These are phyloP conservation scores for Abramis brama DNA, from an alignment of 2,113 vertebrate species.

Conservation along the genomic window DNA sequence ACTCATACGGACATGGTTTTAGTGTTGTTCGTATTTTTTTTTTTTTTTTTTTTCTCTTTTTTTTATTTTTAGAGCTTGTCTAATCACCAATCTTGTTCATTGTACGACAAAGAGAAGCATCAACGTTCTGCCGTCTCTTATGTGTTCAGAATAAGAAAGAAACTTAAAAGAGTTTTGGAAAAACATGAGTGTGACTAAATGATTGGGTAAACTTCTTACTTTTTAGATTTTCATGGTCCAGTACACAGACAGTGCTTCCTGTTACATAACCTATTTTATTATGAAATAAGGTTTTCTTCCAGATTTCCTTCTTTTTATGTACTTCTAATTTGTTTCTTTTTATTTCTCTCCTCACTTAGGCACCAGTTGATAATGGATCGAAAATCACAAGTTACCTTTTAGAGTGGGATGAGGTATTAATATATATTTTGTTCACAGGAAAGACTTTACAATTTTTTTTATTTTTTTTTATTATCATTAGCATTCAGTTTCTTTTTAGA, in stretches of 20 bases:
- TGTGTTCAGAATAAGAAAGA: background rate
- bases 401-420: constrained; percentile 94
- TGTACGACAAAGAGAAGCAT: background rate
- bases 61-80: background rate
- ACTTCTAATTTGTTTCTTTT: background rate
- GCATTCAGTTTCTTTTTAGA: background rate
- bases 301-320: background rate
- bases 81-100: background rate
- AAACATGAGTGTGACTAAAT: background rate
- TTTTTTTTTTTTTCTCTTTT: background rate
- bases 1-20: background rate
- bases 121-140: background rate
- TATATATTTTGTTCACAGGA: background rate
- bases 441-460: background rate
- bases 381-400: constrained; percentile 98
- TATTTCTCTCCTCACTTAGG: constrained; percentile 71
- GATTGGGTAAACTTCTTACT: no score
- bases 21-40: no score
- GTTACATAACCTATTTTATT: constrained; percentile 49
- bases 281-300: constrained; percentile 47
- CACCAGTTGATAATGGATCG: constrained; percentile 93
- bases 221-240: no score
- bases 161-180: background rate
- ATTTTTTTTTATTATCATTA: background rate
- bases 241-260: no score